A percentile compares a stretch with the other conserved stretches of the same genome.
Conservation (phyloP, 2,113 vertebrate species). For the Scomber scombrus region DNA sequence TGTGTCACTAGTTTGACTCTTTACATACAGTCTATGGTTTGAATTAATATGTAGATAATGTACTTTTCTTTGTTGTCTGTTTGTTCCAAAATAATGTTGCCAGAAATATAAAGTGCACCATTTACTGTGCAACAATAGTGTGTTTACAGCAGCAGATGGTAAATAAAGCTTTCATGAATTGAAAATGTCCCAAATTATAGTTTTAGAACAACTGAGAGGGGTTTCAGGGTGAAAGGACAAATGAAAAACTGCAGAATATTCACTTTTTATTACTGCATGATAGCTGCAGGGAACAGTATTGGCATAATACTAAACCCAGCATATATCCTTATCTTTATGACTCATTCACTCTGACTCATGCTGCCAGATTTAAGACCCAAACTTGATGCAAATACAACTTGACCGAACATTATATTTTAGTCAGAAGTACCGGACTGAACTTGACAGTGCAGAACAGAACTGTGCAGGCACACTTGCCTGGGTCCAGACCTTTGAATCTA, state of each 20-base stretch:
- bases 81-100: no score
- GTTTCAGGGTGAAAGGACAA: background rate
- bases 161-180: no score
- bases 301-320: background rate
- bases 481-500: no score
- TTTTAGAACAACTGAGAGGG: background rate
- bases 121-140: no score
- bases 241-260: background rate
- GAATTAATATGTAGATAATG: background rate
- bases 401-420: background rate
- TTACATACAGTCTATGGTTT: no score
- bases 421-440: background rate
- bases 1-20: no score
- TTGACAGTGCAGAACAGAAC: no score
- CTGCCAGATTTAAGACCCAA: slow-evolving; percentile 6
- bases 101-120: no score
- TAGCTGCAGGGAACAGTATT: background rate
- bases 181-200: background rate
- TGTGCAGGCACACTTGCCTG: no score
- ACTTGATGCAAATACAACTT: background rate
- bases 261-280: background rate
- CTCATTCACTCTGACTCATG: slow-evolving; percentile 6
- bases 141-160: no score
- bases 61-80: background rate
- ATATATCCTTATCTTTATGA: background rate